Conservation (phyloP, 1,140 invertebrate species). For the Cataglyphis hispanica region DNA sequence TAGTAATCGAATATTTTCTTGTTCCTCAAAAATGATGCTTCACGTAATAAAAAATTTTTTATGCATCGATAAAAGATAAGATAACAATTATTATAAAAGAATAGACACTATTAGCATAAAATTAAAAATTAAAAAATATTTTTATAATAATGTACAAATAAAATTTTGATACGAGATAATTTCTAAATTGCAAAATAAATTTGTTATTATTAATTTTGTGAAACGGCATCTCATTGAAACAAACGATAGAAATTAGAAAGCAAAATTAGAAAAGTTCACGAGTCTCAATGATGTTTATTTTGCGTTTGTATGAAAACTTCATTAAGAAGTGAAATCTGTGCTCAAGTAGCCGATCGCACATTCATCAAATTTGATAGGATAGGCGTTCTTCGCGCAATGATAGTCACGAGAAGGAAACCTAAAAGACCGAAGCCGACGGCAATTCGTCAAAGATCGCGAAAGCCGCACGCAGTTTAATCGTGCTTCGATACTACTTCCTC, state of each 20-base stretch:
- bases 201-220: neutral
- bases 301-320: conserved; percentile 38
- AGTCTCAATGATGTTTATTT: conserved; percentile 50
- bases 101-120: neutral
- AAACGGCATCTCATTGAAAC: conserved; percentile 17
- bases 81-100: neutral
- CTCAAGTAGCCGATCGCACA: conserved; percentile 34
- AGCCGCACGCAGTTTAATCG: conserved; percentile 32
- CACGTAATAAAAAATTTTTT: neutral
- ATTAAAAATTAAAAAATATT: neutral
- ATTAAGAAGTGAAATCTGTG: conserved; percentile 57
- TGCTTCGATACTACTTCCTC: conserved; percentile 26
- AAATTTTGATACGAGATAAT: neutral
- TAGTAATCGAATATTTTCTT: neutral
- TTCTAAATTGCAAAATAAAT: neutral
- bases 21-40: neutral
- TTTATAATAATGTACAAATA: neutral
- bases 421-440: conserved; percentile 9
- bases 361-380: conserved; percentile 64
- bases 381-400: conserved; percentile 38
- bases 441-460: conserved; percentile 41
- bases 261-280: conserved; percentile 32
- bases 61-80: neutral
- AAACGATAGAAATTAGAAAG: conserved; percentile 50
- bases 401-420: conserved; percentile 17